Evolutionary conservation across 1,140 invertebrate species (phyloP).

Genomic region (Brachionus koreanus): DNA sequence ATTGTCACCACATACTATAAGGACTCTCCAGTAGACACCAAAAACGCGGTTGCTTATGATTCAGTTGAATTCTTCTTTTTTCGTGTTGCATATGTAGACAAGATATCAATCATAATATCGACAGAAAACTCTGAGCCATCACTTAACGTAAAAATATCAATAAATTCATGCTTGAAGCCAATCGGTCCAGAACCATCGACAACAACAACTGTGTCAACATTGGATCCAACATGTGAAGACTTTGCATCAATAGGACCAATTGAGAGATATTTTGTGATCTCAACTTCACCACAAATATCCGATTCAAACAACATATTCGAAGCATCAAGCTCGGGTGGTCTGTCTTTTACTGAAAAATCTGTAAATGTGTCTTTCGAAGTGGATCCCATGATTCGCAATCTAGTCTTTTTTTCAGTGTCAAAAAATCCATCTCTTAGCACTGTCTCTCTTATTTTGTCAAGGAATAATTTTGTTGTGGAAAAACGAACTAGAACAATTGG

Average conservation of each 20-base stretch:
- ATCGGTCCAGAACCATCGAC: not conserved
- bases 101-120: not conserved
- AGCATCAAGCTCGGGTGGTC: not conserved
- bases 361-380: not conserved
- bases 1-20: not conserved
- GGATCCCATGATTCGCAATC: not conserved
- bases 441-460: not conserved
- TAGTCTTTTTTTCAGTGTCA: not conserved
- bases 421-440: not conserved
- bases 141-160: not conserved
- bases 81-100: not conserved
- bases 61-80: not conserved
- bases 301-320: not conserved
- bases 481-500: not conserved
- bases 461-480: not conserved
- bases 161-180: not conserved
- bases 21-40: not conserved
- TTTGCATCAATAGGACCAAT: not conserved
- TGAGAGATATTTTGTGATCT: not conserved
- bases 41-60: not conserved
- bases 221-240: not conserved
- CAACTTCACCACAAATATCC: not conserved
- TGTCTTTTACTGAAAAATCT: not conserved
- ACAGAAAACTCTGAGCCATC: not conserved
- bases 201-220: not conserved